Percentiles rank a stretch among this genome's conserved stretches.
Conservation (phyloP, 2,888 invertebrate species). For the Salticus scenicus region DNA sequence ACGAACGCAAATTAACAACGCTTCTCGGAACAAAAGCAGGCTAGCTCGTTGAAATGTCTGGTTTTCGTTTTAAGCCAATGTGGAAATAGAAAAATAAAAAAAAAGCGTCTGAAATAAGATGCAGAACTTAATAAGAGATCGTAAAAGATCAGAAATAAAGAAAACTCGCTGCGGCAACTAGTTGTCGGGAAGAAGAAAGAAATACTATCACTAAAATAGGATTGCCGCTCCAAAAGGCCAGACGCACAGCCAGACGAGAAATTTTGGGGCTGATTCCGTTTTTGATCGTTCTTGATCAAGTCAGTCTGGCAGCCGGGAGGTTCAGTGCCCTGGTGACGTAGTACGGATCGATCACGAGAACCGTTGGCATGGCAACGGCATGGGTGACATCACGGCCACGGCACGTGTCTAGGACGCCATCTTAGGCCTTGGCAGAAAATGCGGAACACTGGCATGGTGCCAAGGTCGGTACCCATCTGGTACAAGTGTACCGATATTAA, state of each 20-base stretch:
- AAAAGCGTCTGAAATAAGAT: too few species aligned
- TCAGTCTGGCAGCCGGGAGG: constrained; percentile 2
- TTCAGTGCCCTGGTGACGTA: constrained; percentile 38
- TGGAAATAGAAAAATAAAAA: too few species aligned
- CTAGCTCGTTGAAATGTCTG: too few species aligned
- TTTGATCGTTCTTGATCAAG: background rate
- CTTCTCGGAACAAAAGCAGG: background rate
- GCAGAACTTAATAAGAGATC: background rate
- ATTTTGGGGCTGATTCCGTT: background rate
- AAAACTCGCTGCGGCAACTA: background rate
- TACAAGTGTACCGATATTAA: background rate
- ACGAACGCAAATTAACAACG: background rate
- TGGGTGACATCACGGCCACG: constrained; percentile 34
- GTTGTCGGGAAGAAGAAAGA: too few species aligned
- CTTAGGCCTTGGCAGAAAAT: background rate
- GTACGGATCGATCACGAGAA: constrained; percentile 37
- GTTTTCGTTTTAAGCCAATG: too few species aligned
- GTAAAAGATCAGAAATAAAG: background rate
- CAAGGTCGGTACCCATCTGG: background rate
- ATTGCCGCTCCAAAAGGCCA: background rate
- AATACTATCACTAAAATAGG: too few species aligned
- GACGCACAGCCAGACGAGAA: constrained; percentile 1
- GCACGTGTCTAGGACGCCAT: constrained; percentile 19
- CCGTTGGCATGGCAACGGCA: constrained; percentile 29
- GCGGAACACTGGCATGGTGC: constrained; percentile 22